phyloP scores from a whole-genome alignment of 30 jellyfish, hydroid and myxozoan species.

The Haliclystus octoradiatus region DNA sequence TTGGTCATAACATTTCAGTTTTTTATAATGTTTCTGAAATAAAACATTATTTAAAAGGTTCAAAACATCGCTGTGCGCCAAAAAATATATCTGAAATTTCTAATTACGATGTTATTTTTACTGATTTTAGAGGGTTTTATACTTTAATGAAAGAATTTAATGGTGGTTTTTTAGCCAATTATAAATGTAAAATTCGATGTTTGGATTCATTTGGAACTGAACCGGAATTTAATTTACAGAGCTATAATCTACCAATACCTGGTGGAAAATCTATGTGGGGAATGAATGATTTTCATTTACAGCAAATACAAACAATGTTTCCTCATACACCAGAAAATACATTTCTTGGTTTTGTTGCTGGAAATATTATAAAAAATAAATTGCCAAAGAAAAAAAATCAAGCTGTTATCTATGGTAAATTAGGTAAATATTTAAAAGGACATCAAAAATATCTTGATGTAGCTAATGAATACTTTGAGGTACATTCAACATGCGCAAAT shows the following conservation, averaged over 20 bases:
- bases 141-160: too few relatives aligned
- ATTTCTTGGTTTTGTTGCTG: slow-evolving; percentile 86
- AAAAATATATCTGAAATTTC: slow-evolving; percentile 4
- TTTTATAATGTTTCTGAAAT: slow-evolving; percentile 13
- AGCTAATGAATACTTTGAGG: not conserved
- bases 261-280: slow-evolving; percentile 54
- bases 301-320: not conserved
- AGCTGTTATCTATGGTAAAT: slow-evolving; percentile 83
- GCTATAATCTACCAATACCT: slow-evolving; percentile 37
- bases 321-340: slow-evolving; percentile 88
- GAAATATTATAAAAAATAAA: slow-evolving; percentile 21
- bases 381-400: slow-evolving; percentile 16
- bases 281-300: not conserved
- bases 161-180: too few relatives aligned
- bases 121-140: slow-evolving; percentile 69
- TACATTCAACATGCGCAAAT: slow-evolving; percentile 1
- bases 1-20: slow-evolving; percentile 60
- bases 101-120: slow-evolving; percentile 42
- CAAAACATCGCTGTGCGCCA: slow-evolving; percentile 72
- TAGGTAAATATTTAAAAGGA: slow-evolving; percentile 4
- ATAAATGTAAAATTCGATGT: slow-evolving; percentile 70
- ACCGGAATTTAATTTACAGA: slow-evolving; percentile 66
- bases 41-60: too few relatives aligned
- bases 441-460: not conserved
- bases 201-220: slow-evolving; percentile 94